phyloP scores from a whole-genome alignment of 2,888 invertebrate species.

The Drosophila koepferae region DNA sequence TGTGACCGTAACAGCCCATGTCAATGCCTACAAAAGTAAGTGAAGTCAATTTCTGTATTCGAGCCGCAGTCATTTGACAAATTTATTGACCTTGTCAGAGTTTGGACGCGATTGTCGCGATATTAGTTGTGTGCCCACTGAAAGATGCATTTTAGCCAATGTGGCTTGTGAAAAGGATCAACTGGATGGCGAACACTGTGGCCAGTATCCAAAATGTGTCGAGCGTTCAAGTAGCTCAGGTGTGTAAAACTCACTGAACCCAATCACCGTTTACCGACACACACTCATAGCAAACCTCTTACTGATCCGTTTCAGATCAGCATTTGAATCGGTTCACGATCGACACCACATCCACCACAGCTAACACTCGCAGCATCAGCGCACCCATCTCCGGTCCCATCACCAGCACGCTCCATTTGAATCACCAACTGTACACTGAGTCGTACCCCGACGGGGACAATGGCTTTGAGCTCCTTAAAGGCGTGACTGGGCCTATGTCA shows the following conservation, averaged over 20 bases:
- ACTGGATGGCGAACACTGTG: slow-evolving; percentile 47
- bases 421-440: slow-evolving; percentile 17
- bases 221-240: slow-evolving; percentile 31
- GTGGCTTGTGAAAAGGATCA: slow-evolving; percentile 48
- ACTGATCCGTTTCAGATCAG: slow-evolving; percentile 70
- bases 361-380: slow-evolving; percentile 55
- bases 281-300: slow-evolving; percentile 12
- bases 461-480: slow-evolving; percentile 51
- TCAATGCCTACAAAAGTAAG: slow-evolving; percentile 52
- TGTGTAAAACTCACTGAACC: slow-evolving; percentile 20
- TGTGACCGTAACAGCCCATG: slow-evolving; percentile 27
- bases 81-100: slow-evolving; percentile 24
- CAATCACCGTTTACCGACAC: slow-evolving; percentile 1
- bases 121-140: slow-evolving; percentile 34
- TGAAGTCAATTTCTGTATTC: not conserved
- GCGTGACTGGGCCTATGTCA: slow-evolving; percentile 9
- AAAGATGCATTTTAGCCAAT: slow-evolving; percentile 44
- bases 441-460: slow-evolving; percentile 21
- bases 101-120: slow-evolving; percentile 57
- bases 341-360: slow-evolving; percentile 70
- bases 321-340: slow-evolving; percentile 48
- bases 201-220: slow-evolving; percentile 53
- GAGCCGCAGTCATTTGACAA: not conserved
- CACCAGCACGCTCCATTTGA: slow-evolving; percentile 53
- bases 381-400: slow-evolving; percentile 44